Evolutionary conservation across 2,113 vertebrate genomes (phyloP).

Genomic region (rabbit (Oryctolagus cuniculus)): DNA sequence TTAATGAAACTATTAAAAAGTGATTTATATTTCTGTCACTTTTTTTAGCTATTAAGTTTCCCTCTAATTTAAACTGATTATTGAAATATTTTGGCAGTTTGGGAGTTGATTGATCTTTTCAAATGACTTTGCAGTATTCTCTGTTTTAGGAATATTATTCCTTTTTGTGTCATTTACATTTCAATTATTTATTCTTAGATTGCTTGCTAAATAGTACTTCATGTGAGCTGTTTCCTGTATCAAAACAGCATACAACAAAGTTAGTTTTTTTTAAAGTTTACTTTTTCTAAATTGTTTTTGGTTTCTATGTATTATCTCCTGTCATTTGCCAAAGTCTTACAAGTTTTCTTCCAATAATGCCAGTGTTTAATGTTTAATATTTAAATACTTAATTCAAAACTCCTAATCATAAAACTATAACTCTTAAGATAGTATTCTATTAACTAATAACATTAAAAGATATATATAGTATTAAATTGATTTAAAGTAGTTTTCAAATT

Average conservation of each 20-base stretch:
- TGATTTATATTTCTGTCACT: not conserved
- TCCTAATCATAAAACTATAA: too few relatives aligned
- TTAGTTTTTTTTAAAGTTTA: not conserved
- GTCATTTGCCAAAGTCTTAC: not conserved
- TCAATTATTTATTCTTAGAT: slow-evolving; percentile 7
- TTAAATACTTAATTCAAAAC: too few relatives aligned
- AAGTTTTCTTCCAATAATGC: too few relatives aligned
- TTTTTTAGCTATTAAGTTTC: not conserved
- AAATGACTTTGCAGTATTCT: not conserved
- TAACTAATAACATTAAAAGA: too few relatives aligned
- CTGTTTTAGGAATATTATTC: not conserved
- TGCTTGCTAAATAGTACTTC: not conserved
- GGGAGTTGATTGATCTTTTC: not conserved
- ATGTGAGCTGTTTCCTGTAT: not conserved
- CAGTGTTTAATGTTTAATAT: too few relatives aligned
- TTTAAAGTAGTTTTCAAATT: not conserved
- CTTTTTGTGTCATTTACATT: not conserved
- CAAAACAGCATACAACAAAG: slow-evolving; percentile 11
- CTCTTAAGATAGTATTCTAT: not conserved
- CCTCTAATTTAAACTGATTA: slow-evolving; percentile 13
- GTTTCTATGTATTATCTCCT: not conserved
- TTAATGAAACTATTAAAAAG: not conserved
- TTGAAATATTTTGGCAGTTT: not conserved
- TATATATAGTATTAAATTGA: not conserved
- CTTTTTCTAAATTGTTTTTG: not conserved